Percentiles rank a stretch among this genome's conserved stretches.
Conservation (phyloP, 2,888 invertebrate genomes). For the Troides aeacus region DNA sequence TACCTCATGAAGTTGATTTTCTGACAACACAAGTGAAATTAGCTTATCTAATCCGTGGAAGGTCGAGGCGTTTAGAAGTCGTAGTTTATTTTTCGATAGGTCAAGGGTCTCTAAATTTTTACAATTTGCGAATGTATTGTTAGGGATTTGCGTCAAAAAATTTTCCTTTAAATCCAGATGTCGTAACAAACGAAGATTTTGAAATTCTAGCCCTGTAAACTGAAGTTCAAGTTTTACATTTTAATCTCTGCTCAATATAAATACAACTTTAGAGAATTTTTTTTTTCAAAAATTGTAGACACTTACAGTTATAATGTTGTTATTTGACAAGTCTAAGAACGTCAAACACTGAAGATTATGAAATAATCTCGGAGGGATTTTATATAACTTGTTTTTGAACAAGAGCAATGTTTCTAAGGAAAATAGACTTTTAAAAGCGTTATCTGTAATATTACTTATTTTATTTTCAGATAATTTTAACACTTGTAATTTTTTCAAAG, state of each 20-base stretch:
- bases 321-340: conserved; percentile 78
- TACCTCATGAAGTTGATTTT: conserved; percentile 83
- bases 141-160: conserved; percentile 76
- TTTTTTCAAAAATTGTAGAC: background rate
- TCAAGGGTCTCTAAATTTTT: conserved; percentile 83
- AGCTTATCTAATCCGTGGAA: conserved; percentile 83
- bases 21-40: conserved; percentile 84
- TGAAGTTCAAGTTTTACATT: conserved; percentile 48
- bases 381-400: conserved; percentile 76
- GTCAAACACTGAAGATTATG: conserved; percentile 71
- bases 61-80: conserved; percentile 79
- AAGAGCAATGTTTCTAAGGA: conserved; percentile 77
- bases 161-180: conserved; percentile 87
- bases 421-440: conserved; percentile 75
- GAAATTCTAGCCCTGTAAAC: conserved; percentile 79
- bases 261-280: background rate
- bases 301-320: conserved; percentile 73
- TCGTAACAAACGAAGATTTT: conserved; percentile 73
- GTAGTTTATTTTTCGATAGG: conserved; percentile 84
- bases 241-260: background rate
- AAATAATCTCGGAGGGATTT: conserved; percentile 71
- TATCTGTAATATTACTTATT: conserved; percentile 79
- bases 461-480: conserved; percentile 86
- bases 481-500: conserved; percentile 78
- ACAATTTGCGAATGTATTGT: conserved; percentile 80